Evolutionary conservation across 2,888 invertebrate species (phyloP), one percentile per base, ranked within the genome.

Genomic region (Galerucella calmariensis): DNA sequence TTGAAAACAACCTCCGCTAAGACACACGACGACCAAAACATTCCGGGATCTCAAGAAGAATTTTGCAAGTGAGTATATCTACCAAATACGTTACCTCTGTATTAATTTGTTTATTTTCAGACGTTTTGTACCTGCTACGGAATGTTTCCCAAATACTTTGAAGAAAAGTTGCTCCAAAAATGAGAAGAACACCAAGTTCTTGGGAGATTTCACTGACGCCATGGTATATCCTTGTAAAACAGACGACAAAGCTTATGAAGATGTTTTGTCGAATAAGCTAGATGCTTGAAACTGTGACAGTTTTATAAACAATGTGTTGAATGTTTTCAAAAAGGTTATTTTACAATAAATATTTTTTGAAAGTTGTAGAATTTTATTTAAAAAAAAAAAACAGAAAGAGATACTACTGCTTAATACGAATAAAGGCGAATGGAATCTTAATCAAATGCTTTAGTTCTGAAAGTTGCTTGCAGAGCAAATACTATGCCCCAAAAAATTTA

Each of bases 71-170:
- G 35, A 62, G 41, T 62, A 41, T 1, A 62, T 8, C 8, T 41
- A 41, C 9, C 2, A 10, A 16, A 24, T 24, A 24, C 20, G 35
- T 9, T 41, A 0, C 0, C 9, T 41, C 9, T 41, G 35, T 41
- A 41, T 41, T 41, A 41, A 41, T 20, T 24, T 11, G 1, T 11
- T 58, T 16, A 58, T 62, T n/a, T 62, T 41, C 12, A 62, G 62
- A n/a, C 35, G 41, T n/a, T 62, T 35, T 16, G 27, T 62, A 41
- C 65, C 59, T 65, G 61, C 69, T 65, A 68, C 61, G 65, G 56
- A 74, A 76, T 74, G 72, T 72, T 68, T 73, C 67, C 71, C 63
- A 48, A 53, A 72, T 51, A 73, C 76, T 71, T 70, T 74, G 63
- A 76, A 61, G 44, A 71, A 71, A 61, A 67, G 65, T n/a, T 62